Base-by-base conservation (phyloP, 2,888 invertebrate species). In the Achlya flavicornis region DNA sequence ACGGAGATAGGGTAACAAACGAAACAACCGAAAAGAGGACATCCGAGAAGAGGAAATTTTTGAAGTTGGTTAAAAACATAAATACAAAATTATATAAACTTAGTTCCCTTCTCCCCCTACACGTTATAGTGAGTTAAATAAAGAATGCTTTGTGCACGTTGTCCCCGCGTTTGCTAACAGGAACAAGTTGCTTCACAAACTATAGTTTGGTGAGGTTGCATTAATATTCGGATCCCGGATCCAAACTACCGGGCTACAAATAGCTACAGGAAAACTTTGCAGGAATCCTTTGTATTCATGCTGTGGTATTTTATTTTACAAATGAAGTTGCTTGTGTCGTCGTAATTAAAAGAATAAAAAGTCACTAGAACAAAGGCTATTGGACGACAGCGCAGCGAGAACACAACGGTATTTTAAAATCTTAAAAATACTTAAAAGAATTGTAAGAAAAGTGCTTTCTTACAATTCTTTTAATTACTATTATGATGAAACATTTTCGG, bases 141-240 rank as follows among this genome's bases (percentile, higher is more conserved):
- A 57, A 58, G 59, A 61, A 61, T 62, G 61, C 61, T 61, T 63
- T 58, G 64, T 48, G 57, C 53, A 19, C 53, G 63, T 59, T 64
- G 64, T 59, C 57, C 57, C 57, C 4, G 46, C 58, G 63, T 41
- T 63, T 61, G 64, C 61, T 46, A 43, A 43, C 63, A 64, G 62
- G 64, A 66, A 58, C 32, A 63, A 66, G 67, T 64, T 32, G 63
- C 57, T 63, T 65, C 68, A 63, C 67, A 68, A 69, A 65, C 61
- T 64, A 62, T 68, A 62, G 66, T 65, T 68, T 66, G 69, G 16
- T 19, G 53, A 62, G 67, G 58, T 65, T 61, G 64, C 69, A 73
- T 71, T 73, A 66, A 67, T 65, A 71, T 71, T 68, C 72, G 62
- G 64, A 58, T 62, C 65, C 48, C 65, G 65, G 65, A 60, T 65